Percentiles rank a stretch among this genome's conserved stretches.
phyloP scores from a whole-genome alignment of 2,888 invertebrate species.

The Glyphotaelius pellucidus region DNA sequence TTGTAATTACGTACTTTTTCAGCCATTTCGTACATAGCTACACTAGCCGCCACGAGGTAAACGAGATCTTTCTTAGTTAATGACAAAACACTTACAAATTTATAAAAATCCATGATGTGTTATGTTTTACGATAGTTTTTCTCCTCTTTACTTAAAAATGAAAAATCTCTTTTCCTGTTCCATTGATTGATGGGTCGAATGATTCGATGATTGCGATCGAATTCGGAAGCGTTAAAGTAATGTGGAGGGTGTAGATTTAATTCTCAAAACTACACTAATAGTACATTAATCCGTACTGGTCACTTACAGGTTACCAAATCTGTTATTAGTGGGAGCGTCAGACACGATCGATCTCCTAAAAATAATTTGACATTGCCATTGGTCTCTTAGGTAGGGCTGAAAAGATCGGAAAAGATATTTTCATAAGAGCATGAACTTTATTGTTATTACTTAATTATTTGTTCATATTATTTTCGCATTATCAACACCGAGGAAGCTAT shows the following conservation, averaged over 20 bases:
- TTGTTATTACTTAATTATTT: neutral
- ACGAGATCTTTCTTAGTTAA: too few relatives aligned
- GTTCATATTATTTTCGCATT: neutral
- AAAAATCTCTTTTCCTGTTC: too few relatives aligned
- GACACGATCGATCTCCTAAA: slow-evolving; percentile 8
- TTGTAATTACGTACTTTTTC: too few relatives aligned
- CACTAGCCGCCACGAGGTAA: too few relatives aligned
- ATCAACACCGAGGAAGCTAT: neutral
- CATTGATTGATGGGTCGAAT: too few relatives aligned
- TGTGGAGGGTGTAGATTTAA: neutral
- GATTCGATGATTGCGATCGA: too few relatives aligned
- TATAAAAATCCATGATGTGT: too few relatives aligned
- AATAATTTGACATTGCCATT: slow-evolving; percentile 29
- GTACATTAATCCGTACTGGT: neutral
- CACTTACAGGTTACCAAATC: neutral
- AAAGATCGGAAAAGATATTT: neutral
- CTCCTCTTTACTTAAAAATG: neutral
- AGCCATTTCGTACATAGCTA: too few relatives aligned
- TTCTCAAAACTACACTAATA: neutral
- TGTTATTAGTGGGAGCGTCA: slow-evolving; percentile 25
- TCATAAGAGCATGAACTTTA: neutral
- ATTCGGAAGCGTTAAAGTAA: neutral
- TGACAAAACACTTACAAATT: too few relatives aligned
- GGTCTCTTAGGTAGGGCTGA: neutral
- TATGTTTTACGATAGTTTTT: too few relatives aligned